Conservation (phyloP, 2,113 vertebrate genomes). For the Bujurquina vittata region DNA sequence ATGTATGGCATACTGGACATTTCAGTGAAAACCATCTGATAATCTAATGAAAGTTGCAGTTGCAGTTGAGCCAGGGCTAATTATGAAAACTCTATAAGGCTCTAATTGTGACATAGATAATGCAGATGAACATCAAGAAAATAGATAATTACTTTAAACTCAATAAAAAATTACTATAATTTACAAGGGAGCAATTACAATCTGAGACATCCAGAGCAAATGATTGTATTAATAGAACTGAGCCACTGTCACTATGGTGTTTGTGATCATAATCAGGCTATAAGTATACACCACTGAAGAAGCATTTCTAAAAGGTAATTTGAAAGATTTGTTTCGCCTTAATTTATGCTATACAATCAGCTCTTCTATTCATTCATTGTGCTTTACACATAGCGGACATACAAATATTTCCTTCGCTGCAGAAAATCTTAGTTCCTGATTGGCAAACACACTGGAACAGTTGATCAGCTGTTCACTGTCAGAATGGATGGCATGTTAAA, state of each 20-base stretch:
- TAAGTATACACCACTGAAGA: neutral
- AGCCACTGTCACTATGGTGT: neutral
- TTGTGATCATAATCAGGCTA: neutral
- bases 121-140: neutral
- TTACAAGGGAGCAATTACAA: neutral
- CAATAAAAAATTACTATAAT: neutral
- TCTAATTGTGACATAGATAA: slow-evolving; percentile 28
- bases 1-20: neutral
- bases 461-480: neutral
- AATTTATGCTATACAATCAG: neutral
- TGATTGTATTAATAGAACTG: slow-evolving; percentile 1
- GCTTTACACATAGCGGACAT: neutral
- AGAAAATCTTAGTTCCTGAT: neutral
- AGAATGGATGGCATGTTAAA: neutral
- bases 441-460: too few species aligned
- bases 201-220: neutral
- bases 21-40: neutral
- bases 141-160: slow-evolving; percentile 1
- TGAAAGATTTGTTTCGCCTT: neutral
- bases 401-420: too few species aligned
- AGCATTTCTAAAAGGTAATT: slow-evolving; percentile 11
- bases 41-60: neutral
- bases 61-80: neutral
- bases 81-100: slow-evolving; percentile 4
- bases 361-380: neutral